A percentile compares a stretch with the other conserved stretches of the same genome.
These are phyloP conservation scores for Corvus moneduloides DNA, from an alignment of 2,113 vertebrate genomes.

Conservation along the genomic window DNA sequence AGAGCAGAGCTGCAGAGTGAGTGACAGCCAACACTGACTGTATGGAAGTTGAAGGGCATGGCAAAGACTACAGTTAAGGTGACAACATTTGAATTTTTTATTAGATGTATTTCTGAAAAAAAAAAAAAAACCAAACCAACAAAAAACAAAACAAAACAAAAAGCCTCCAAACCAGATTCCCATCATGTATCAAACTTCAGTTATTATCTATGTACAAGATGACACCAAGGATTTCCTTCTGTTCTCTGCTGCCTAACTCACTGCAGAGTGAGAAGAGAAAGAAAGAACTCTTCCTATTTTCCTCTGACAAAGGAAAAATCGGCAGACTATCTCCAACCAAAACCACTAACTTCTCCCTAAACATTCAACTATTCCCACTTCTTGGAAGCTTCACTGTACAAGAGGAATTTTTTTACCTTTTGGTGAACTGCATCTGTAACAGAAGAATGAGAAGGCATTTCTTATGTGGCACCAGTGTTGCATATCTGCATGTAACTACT, in stretches of 20 bases:
- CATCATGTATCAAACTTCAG: neutral
- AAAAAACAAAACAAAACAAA: too few species aligned
- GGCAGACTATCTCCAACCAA: neutral
- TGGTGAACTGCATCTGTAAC: neutral
- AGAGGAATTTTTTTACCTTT: neutral
- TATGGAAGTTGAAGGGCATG: neutral
- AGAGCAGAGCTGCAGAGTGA: neutral
- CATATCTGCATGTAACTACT: neutral
- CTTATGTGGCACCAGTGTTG: fast-evolving
- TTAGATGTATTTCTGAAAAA: neutral
- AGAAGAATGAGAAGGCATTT: neutral
- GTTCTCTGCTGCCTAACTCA: neutral
- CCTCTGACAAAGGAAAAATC: neutral
- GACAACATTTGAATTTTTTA: neutral
- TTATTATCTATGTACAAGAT: neutral
- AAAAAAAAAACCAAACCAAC: too few species aligned
- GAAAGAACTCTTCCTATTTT: neutral
- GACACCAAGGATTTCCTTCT: neutral
- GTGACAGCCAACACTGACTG: neutral
- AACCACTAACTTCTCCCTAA: neutral
- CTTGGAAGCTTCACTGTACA: neutral
- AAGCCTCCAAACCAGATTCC: neutral
- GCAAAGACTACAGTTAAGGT: neutral
- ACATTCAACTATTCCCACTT: neutral
- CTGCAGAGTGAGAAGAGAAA: neutral